Percentiles rank a stretch among this genome's conserved stretches.
These are phyloP conservation scores for Proctacanthus coquilletti DNA, from an alignment of 1,140 invertebrate species.

Conservation along the genomic window DNA sequence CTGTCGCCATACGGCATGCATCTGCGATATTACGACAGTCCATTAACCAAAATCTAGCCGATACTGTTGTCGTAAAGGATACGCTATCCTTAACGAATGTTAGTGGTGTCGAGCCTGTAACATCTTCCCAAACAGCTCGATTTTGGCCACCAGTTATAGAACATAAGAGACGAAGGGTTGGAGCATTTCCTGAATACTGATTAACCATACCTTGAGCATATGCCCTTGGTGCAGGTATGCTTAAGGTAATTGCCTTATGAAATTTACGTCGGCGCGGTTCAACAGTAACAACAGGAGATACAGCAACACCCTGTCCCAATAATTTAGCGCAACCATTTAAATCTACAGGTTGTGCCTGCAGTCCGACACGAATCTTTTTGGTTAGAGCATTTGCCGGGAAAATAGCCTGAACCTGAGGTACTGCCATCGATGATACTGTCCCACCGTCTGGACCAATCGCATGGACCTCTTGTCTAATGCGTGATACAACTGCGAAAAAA, in stretches of 20 bases:
- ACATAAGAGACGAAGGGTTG: slow-evolving; percentile 87
- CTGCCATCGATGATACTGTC: slow-evolving; percentile 91
- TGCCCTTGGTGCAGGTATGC: slow-evolving; percentile 90
- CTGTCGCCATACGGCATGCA: slow-evolving; percentile 96
- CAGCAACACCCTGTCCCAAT: slow-evolving; percentile 92
- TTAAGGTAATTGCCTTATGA: slow-evolving; percentile 96
- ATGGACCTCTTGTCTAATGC: slow-evolving; percentile 96
- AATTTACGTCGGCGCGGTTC: slow-evolving; percentile 95
- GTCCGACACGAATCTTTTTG: slow-evolving; percentile 98
- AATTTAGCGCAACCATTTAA: slow-evolving; percentile 88
- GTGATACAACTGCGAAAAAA: slow-evolving; percentile 96
- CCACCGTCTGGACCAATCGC: slow-evolving; percentile 96
- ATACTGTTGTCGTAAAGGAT: slow-evolving; percentile 98
- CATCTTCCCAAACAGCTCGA: slow-evolving; percentile 97
- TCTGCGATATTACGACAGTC: slow-evolving; percentile 93
- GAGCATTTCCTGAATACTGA: slow-evolving; percentile 76
- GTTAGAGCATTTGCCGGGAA: slow-evolving; percentile 96
- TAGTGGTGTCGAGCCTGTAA: slow-evolving; percentile 92
- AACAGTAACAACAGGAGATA: slow-evolving; percentile 96
- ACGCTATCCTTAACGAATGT: slow-evolving; percentile 97
- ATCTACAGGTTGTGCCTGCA: slow-evolving; percentile 97
- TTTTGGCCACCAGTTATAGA: slow-evolving; percentile 96
- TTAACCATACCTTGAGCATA: slow-evolving; percentile 95
- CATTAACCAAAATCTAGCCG: slow-evolving; percentile 98
- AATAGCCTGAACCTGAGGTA: slow-evolving; percentile 94